Percentiles rank a stretch among this genome's conserved stretches.
These are phyloP conservation scores for Synanthedon formicaeformis DNA, from an alignment of 2,888 invertebrate genomes.

Conservation along the genomic window DNA sequence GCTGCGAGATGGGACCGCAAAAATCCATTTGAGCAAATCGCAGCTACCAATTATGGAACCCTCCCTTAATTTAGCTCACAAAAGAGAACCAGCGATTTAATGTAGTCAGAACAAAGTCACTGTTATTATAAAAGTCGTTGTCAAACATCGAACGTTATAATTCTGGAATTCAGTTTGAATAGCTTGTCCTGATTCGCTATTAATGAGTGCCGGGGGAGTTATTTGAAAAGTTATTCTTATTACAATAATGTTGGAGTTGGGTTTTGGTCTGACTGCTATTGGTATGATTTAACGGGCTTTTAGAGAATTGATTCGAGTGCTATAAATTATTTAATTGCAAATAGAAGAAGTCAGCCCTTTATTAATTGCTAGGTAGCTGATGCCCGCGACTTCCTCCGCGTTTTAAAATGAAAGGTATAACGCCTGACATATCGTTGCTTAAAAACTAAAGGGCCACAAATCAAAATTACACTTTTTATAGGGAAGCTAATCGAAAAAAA, in stretches of 20 bases:
- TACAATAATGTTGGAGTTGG: background rate
- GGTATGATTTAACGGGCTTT: too few species aligned
- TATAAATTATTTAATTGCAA: too few species aligned
- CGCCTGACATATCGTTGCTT: too few species aligned
- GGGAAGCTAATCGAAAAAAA: too few species aligned
- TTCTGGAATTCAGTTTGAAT: background rate
- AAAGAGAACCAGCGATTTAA: constrained; percentile 3
- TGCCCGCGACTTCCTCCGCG: too few species aligned
- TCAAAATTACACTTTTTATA: too few species aligned
- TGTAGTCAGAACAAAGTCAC: background rate
- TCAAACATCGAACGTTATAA: background rate
- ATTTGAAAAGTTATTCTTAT: background rate
- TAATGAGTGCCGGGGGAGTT: background rate
- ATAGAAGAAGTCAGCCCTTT: too few species aligned
- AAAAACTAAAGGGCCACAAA: too few species aligned
- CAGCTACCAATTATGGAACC: constrained; percentile 3
- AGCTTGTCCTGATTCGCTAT: background rate
- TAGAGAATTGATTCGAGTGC: too few species aligned
- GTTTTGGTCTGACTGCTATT: background rate
- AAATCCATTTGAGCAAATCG: constrained; percentile 3
- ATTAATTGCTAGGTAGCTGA: too few species aligned
- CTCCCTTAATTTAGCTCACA: constrained; percentile 3
- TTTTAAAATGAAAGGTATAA: too few species aligned
- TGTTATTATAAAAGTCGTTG: background rate
- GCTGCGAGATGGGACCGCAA: background rate